phyloP scores from a whole-genome alignment of 1,140 invertebrate species.

The Zaprionus africanus region DNA sequence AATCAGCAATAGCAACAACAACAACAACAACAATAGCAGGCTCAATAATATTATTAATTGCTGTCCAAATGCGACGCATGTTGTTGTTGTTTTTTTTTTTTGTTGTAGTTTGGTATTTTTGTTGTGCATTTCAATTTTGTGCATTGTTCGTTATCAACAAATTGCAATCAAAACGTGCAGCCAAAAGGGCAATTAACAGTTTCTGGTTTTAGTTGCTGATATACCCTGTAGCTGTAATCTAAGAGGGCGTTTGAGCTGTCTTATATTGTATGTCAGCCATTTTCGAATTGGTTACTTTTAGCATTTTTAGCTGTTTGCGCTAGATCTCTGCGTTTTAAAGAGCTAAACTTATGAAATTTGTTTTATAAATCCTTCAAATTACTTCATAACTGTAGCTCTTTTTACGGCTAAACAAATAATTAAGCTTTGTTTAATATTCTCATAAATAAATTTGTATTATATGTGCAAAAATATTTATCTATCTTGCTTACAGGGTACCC shows the following conservation, averaged over 20 bases:
- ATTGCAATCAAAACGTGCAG: conserved; percentile 48
- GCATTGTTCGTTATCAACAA: conserved; percentile 35
- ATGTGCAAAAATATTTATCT: background rate
- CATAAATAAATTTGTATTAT: background rate
- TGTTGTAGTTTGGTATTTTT: background rate
- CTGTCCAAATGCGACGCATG: conserved; percentile 31
- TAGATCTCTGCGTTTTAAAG: background rate
- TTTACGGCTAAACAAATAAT: too few relatives aligned
- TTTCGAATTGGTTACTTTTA: background rate
- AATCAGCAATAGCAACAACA: conserved; percentile 8
- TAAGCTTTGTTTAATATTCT: too few relatives aligned
- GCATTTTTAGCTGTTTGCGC: too few relatives aligned
- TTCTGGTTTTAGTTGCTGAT: conserved; percentile 1
- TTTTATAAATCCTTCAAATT: background rate
- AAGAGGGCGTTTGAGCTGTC: background rate
- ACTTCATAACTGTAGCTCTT: background rate
- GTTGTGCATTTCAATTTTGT: conserved; percentile 4
- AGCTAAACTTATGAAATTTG: background rate
- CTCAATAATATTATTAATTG: conserved; percentile 29
- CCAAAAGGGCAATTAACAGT: conserved; percentile 39
- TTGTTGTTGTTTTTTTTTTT: conserved; percentile 26
- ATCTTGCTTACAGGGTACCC: background rate
- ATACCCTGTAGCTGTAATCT: background rate
- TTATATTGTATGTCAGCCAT: too few relatives aligned
- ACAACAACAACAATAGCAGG: background rate